phyloP scores from a whole-genome alignment of 1,140 invertebrate species.

The Dysdera silvatica region DNA sequence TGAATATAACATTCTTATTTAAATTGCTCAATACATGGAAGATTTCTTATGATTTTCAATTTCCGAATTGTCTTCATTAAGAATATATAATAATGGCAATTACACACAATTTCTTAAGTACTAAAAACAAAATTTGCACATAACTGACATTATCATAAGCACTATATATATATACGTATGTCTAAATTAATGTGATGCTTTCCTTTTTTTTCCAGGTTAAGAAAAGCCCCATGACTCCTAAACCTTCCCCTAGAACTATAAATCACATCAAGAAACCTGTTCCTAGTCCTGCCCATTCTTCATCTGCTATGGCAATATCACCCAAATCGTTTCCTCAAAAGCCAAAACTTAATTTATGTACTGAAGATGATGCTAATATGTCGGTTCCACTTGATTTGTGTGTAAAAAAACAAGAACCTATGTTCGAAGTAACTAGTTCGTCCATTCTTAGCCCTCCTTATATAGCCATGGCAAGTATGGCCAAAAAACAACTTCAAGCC shows the following conservation, averaged over 20 bases:
- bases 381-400: conserved; percentile 23
- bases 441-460: conserved; percentile 12
- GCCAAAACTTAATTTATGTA: neutral
- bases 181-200: too few relatives aligned
- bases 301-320: conserved; percentile 1
- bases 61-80: too few relatives aligned
- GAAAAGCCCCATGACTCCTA: conserved; percentile 4
- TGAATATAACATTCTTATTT: too few relatives aligned
- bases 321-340: conserved; percentile 16
- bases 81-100: too few relatives aligned
- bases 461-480: conserved; percentile 3
- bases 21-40: too few relatives aligned
- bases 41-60: too few relatives aligned
- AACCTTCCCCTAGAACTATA: neutral
- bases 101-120: too few relatives aligned
- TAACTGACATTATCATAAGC: too few relatives aligned
- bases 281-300: conserved; percentile 30
- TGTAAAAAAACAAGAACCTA: conserved; percentile 27
- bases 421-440: conserved; percentile 19
- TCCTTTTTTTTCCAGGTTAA: conserved; percentile 6
- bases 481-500: too few relatives aligned
- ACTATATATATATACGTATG: too few relatives aligned
- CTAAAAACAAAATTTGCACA: too few relatives aligned
- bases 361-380: conserved; percentile 15
- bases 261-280: conserved; percentile 25